These are phyloP conservation scores for Manis javanica DNA, from an alignment of 2,797 vertebrate species.

Conservation along the genomic window DNA sequence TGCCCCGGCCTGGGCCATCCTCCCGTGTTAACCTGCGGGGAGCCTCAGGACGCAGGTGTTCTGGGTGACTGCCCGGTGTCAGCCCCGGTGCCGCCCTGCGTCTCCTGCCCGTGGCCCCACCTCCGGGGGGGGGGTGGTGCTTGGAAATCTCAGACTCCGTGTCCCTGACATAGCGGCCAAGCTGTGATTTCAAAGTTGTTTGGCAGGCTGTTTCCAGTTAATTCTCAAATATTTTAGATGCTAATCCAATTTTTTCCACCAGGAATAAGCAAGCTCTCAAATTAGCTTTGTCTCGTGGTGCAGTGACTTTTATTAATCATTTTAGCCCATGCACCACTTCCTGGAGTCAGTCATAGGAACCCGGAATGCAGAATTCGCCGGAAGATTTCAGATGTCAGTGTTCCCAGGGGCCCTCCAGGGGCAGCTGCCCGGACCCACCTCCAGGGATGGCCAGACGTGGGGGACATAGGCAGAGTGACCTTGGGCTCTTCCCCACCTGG, in stretches of 20 bases:
- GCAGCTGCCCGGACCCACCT: background rate
- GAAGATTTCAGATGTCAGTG: background rate
- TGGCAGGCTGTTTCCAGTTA: background rate
- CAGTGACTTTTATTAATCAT: accelerated
- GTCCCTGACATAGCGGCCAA: background rate
- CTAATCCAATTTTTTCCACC: background rate
- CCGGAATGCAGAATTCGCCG: background rate
- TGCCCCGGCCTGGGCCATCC: background rate
- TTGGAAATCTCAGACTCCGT: background rate
- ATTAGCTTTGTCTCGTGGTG: background rate
- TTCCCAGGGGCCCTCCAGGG: background rate
- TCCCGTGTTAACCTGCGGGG: accelerated
- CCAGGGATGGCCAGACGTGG: accelerated
- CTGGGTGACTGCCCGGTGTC: accelerated
- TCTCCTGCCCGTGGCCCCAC: too few species aligned
- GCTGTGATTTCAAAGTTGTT: too few species aligned
- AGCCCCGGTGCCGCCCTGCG: accelerated
- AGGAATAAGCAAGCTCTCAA: background rate
- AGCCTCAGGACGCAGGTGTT: too few species aligned
- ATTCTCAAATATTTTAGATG: background rate
- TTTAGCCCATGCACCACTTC: background rate
- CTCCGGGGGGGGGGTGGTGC: background rate
- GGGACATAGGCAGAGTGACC: background rate
- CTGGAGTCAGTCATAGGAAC: accelerated
- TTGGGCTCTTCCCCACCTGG: too few species aligned